A percentile compares a stretch with the other conserved stretches of the same genome.
These are phyloP conservation scores for Etia nguti DNA, from an alignment of 2,113 vertebrate species.

Conservation along the genomic window DNA sequence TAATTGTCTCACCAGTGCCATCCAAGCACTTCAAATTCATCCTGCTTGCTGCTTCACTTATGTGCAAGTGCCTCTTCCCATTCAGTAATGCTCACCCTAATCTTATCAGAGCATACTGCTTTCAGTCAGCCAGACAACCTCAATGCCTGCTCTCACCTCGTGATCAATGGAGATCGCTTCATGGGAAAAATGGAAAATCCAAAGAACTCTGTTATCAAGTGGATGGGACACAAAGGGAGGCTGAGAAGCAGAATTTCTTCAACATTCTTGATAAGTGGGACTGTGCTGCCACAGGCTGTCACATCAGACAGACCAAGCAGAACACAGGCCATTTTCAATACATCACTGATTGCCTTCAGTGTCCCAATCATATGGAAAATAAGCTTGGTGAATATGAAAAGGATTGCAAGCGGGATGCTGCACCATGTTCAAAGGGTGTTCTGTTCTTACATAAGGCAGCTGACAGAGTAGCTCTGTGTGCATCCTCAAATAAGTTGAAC, in stretches of 20 bases:
- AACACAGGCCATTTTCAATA: not conserved
- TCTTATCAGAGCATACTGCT: conserved; percentile 25
- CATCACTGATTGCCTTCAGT: not conserved
- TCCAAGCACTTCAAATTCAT: conserved; percentile 5
- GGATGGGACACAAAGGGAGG: conserved; percentile 6
- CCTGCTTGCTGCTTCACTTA: conserved; percentile 8
- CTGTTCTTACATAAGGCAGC: not conserved
- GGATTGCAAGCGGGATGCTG: not conserved
- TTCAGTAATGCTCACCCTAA: conserved; percentile 18
- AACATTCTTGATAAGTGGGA: not conserved
- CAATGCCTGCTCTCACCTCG: conserved; percentile 1
- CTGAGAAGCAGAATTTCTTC: not conserved
- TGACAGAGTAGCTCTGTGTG: not conserved
- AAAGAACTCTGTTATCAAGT: conserved; percentile 34
- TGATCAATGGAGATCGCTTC: conserved; percentile 45
- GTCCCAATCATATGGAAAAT: not conserved
- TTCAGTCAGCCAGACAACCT: conserved; percentile 15
- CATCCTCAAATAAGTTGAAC: not conserved
- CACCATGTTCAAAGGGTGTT: not conserved
- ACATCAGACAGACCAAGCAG: not conserved
- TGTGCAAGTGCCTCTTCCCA: conserved; percentile 22
- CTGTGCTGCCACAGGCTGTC: not conserved
- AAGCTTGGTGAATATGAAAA: not conserved
- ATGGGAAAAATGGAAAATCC: not conserved
- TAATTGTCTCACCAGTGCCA: conserved; percentile 22